Percentiles rank a stretch among this genome's conserved stretches.
phyloP scores from a whole-genome alignment of 2,797 vertebrate species.

The Anguilla pacifica region DNA sequence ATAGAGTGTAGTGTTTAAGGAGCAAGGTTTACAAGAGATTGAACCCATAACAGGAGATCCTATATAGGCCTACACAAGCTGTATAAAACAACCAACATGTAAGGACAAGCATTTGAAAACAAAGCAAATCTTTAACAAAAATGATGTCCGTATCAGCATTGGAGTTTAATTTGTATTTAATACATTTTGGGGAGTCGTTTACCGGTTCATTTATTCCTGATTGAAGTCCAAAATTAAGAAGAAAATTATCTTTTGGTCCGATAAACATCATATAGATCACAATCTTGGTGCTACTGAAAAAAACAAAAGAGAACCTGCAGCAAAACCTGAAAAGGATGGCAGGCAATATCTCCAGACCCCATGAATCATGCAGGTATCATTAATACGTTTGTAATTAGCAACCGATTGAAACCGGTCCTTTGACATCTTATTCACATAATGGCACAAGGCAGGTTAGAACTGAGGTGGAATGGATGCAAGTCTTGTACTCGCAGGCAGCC shows the following conservation, averaged over 20 bases:
- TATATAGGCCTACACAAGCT: background rate
- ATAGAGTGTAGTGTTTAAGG: background rate
- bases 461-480: constrained; percentile 12
- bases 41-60: background rate
- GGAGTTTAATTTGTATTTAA: background rate
- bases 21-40: background rate
- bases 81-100: background rate
- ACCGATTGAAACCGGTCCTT: constrained; percentile 20
- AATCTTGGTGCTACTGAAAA: background rate
- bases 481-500: constrained; percentile 10
- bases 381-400: background rate
- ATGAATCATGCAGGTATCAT: background rate
- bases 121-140: background rate
- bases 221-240: background rate
- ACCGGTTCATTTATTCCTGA: background rate
- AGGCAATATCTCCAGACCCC: background rate
- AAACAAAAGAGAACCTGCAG: background rate
- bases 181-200: background rate
- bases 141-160: background rate
- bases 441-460: constrained; percentile 2
- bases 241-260: background rate
- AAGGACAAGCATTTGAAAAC: background rate
- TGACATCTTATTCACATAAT: constrained; percentile 22
- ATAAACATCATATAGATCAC: background rate
- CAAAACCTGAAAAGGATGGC: background rate